Evolutionary conservation across 2,888 invertebrate genomes (phyloP), one percentile per base, ranked within the genome.

Genomic region (Cephonodes hylas): DNA sequence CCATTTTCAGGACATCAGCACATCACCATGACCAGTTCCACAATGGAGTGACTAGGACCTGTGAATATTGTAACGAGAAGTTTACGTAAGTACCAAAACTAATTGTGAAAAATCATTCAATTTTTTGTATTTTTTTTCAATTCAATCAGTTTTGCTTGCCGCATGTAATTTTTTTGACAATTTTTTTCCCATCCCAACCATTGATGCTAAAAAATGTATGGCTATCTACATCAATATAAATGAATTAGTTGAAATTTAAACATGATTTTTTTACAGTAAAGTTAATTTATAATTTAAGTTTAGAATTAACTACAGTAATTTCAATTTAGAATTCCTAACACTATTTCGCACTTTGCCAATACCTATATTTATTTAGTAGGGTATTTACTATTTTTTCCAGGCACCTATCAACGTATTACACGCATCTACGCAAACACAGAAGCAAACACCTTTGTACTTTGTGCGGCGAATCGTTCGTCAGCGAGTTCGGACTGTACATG

Each of bases 401-500:
- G 7, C 85, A 85, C 60, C 60, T 77, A 20, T 83, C 84, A 2
- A 81, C 86, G 4, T 84, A 81, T 70, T 86, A 86, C 74, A 82
- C 84, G 0, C 85, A 85, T 62, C 34, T 85, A 3, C 77, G 85
- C 23, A 81, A 79, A 25, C 84, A 84, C 45, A 72, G 83, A 20
- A 81, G 83, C 60, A 73, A 76, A 58, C 71, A 79, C 34, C 74
- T 81, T 22, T 85, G 85, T 56, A 64, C 74, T 0, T 20, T 76
- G 5, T 85, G 85, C 65, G 85, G 85, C 0, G 81, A 75, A 0
- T 81, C 82, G 2, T 84, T 83, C 59, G 85, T 85, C 22, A 85
- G 83, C 42, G 79, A 75, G 22, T 71, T 77, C 0, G 86, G 86
- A 0, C 74, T 86, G 0, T 76, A 79, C 56, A 81, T 81, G 63